Evolutionary conservation across 2,888 invertebrate genomes (phyloP).

Genomic region (Rhorus exstirpatorius): DNA sequence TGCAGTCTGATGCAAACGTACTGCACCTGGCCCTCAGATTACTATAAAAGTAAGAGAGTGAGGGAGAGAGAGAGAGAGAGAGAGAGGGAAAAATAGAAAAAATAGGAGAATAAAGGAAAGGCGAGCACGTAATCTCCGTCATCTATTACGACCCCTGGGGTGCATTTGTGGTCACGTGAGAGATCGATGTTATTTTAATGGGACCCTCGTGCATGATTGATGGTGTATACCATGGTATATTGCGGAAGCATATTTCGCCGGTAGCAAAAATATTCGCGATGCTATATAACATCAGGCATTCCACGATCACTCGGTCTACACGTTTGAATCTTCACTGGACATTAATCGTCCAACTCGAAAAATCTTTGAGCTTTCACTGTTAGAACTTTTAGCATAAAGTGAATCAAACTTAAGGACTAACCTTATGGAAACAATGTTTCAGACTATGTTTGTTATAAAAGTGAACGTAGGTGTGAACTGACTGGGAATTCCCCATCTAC

Average conservation of each 20-base stretch:
- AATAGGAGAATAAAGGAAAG: slow-evolving; percentile 20
- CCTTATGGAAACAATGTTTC: too few relatives aligned
- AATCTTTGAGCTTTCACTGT: not conserved
- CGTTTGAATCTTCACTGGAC: not conserved
- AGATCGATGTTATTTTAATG: slow-evolving; percentile 67
- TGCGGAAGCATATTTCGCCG: slow-evolving; percentile 15
- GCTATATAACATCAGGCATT: not conserved
- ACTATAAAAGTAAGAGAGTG: slow-evolving; percentile 45
- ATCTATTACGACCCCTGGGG: slow-evolving; percentile 28
- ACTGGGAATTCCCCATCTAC: too few relatives aligned
- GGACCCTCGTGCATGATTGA: slow-evolving; percentile 54
- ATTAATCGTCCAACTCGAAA: slow-evolving; percentile 6
- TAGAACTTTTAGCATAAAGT: too few relatives aligned
- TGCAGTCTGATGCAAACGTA: slow-evolving; percentile 71
- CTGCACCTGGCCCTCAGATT: slow-evolving; percentile 45
- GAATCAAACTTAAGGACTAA: too few relatives aligned
- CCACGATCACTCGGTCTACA: not conserved
- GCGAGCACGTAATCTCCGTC: slow-evolving; percentile 54
- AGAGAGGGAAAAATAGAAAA: slow-evolving; percentile 19
- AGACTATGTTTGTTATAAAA: too few relatives aligned
- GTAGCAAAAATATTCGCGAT: slow-evolving; percentile 4
- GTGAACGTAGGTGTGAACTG: too few relatives aligned
- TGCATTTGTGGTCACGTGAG: slow-evolving; percentile 29
- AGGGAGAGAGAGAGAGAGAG: slow-evolving; percentile 12
- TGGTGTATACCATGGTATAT: slow-evolving; percentile 41